Conservation (phyloP, 2,888 invertebrate species). For the Embidobia sp. region DNA sequence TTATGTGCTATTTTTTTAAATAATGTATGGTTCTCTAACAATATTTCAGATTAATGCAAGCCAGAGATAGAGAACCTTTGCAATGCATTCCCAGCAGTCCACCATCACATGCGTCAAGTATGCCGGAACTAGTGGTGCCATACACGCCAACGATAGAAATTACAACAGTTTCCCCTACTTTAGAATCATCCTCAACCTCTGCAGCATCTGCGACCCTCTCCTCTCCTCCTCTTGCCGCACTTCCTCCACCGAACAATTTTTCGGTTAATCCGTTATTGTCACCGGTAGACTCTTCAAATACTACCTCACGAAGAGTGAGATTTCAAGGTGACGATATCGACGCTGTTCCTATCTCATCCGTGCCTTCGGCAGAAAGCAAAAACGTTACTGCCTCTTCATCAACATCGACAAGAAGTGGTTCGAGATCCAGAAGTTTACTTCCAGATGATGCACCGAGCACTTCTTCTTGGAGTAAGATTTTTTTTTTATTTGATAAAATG, state of each 20-base stretch:
- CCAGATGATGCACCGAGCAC: constrained; percentile 82
- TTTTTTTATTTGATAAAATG: no score
- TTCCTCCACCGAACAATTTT: constrained; percentile 18
- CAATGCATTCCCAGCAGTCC: constrained; percentile 77
- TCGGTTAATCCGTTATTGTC: constrained; percentile 54
- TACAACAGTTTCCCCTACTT: constrained; percentile 68
- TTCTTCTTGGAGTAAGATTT: constrained; percentile 76
- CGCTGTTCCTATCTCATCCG: constrained; percentile 68
- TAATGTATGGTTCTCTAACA: no score
- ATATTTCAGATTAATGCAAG: constrained; percentile 82
- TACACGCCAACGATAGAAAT: constrained; percentile 81
- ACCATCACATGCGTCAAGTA: constrained; percentile 84
- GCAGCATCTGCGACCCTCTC: constrained; percentile 49
- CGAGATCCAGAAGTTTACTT: constrained; percentile 82
- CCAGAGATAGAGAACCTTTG: constrained; percentile 84
- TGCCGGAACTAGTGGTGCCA: constrained; percentile 84
- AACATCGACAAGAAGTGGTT: constrained; percentile 83
- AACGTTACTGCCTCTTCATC: constrained; percentile 73
- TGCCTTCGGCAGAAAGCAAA: constrained; percentile 70
- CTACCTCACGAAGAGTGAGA: constrained; percentile 82
- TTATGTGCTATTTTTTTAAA: no score
- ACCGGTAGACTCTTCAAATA: constrained; percentile 75
- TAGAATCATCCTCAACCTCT: constrained; percentile 54
- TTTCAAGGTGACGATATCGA: constrained; percentile 82
- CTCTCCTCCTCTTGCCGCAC: constrained; percentile 62